These are phyloP conservation scores for Gila robusta DNA, from an alignment of 2,797 vertebrate genomes.

Conservation along the genomic window DNA sequence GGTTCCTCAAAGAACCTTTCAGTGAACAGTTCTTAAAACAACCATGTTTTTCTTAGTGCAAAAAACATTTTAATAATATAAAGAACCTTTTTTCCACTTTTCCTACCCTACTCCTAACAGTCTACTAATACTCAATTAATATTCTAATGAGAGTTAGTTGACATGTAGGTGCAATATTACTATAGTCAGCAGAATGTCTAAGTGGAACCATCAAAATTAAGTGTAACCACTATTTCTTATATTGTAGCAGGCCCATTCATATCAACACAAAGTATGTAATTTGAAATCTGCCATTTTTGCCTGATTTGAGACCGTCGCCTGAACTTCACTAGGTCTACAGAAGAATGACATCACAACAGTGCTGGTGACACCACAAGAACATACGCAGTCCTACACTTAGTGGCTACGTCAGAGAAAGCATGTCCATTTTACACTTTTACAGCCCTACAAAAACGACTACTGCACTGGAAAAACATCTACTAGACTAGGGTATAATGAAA, in stretches of 20 bases:
- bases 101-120: neutral
- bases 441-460: neutral
- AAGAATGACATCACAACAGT: neutral
- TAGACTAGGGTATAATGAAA: no score
- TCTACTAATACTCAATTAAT: neutral
- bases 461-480: neutral
- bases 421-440: neutral
- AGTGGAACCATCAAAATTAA: neutral
- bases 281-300: neutral
- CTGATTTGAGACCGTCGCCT: neutral
- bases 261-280: neutral
- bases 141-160: neutral
- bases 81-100: neutral
- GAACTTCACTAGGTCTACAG: neutral
- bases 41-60: neutral
- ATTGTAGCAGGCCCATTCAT: neutral
- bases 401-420: neutral
- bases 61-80: neutral
- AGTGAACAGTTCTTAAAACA: neutral
- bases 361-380: neutral
- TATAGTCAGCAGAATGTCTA: neutral
- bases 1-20: neutral
- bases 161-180: neutral
- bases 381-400: neutral
- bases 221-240: neutral